Evolutionary conservation across 2,797 vertebrate genomes (phyloP).

Genomic region (Lagocephalus sceleratus): DNA sequence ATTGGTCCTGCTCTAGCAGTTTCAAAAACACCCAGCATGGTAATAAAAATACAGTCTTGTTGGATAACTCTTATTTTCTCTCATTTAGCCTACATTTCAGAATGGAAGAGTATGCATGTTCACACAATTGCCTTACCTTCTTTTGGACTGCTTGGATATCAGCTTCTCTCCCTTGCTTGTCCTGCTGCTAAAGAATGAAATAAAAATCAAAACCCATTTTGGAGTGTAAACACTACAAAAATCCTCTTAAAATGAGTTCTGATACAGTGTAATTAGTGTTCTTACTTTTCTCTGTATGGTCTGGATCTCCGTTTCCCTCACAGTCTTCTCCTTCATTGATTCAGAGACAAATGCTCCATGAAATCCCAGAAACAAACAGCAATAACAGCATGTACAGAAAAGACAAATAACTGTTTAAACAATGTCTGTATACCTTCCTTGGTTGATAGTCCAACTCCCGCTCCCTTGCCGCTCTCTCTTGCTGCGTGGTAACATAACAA

Average conservation of each 20-base stretch:
- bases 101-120: too few species aligned
- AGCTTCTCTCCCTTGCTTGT: constrained; percentile 69
- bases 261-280: neutral
- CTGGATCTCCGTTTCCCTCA: constrained; percentile 71
- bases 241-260: constrained; percentile 2
- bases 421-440: constrained; percentile 65
- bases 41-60: neutral
- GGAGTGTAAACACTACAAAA: constrained; percentile 7
- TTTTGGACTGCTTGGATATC: constrained; percentile 73
- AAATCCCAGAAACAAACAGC: constrained; percentile 8
- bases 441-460: constrained; percentile 70
- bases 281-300: constrained; percentile 72
- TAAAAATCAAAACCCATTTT: neutral
- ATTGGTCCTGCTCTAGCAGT: neutral
- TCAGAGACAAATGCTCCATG: constrained; percentile 7
- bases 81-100: neutral
- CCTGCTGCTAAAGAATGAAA: constrained; percentile 48
- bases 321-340: constrained; percentile 56
- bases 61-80: neutral
- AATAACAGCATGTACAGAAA: constrained; percentile 5
- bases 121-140: constrained; percentile 66
- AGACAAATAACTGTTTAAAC: constrained; percentile 20
- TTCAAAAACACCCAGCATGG: neutral
- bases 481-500: constrained; percentile 58
- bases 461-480: constrained; percentile 75